Evolutionary conservation across 2,888 invertebrate species (phyloP).

Genomic region (Crioceris asparagi): DNA sequence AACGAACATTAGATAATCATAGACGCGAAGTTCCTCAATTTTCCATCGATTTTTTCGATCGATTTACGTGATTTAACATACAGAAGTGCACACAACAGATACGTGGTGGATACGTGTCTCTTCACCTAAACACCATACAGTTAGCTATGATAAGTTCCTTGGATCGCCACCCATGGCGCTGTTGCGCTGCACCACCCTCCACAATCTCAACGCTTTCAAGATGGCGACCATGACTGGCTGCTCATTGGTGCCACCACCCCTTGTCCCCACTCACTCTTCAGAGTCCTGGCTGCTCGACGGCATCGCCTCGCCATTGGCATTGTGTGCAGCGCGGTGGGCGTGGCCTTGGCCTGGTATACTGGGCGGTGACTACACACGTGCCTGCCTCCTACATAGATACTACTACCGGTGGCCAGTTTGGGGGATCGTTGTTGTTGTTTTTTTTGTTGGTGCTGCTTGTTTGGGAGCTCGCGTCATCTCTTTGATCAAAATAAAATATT

Average conservation of each 20-base stretch:
- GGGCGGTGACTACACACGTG: too few relatives aligned
- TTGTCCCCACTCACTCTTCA: too few relatives aligned
- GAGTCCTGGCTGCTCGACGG: too few relatives aligned
- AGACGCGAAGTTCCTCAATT: slow-evolving; percentile 10
- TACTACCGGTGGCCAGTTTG: slow-evolving; percentile 10
- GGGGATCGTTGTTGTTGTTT: slow-evolving; percentile 22
- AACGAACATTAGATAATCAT: slow-evolving; percentile 18
- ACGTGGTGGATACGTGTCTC: too few relatives aligned
- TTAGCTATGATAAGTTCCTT: slow-evolving; percentile 29
- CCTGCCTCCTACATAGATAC: too few relatives aligned
- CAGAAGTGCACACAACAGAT: slow-evolving; percentile 29
- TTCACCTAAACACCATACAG: neutral
- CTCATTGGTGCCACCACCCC: too few relatives aligned
- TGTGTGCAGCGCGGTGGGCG: slow-evolving; percentile 32
- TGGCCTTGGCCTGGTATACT: slow-evolving; percentile 16
- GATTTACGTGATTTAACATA: slow-evolving; percentile 32
- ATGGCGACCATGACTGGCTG: too few relatives aligned
- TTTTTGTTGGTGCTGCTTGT: slow-evolving; percentile 26
- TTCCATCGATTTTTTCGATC: slow-evolving; percentile 27
- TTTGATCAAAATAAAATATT: slow-evolving; percentile 33
- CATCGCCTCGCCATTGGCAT: slow-evolving; percentile 1
- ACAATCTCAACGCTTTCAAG: too few relatives aligned
- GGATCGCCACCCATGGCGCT: slow-evolving; percentile 29
- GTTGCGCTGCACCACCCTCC: slow-evolving; percentile 23
- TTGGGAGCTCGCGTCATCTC: too few relatives aligned